These are phyloP conservation scores for Isaurus tuberculatus DNA, from an alignment of 92 coral and sea anemone species.

Conservation along the genomic window DNA sequence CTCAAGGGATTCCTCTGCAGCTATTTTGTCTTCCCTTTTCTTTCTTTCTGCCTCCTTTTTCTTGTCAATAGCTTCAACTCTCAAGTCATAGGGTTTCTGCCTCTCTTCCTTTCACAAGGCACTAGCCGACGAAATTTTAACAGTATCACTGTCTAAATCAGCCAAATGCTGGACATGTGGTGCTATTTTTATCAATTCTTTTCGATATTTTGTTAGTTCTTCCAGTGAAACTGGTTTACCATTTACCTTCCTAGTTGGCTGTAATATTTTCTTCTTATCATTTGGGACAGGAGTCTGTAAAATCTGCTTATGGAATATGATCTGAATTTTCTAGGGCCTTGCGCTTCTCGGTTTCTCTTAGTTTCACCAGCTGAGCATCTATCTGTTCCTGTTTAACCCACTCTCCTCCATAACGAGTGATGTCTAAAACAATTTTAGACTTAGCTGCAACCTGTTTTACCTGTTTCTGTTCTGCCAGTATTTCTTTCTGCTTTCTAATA, in stretches of 20 bases:
- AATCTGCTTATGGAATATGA: slow-evolving; percentile 12
- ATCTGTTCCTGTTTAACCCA: neutral
- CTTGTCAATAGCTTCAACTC: neutral
- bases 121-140: slow-evolving; percentile 16
- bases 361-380: neutral
- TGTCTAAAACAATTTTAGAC: slow-evolving; percentile 12
- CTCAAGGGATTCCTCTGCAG: no score
- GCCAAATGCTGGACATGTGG: slow-evolving; percentile 32
- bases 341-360: neutral
- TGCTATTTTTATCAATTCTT: slow-evolving; percentile 8
- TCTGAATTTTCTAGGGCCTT: neutral
- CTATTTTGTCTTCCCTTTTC: neutral
- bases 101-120: slow-evolving; percentile 15
- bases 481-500: neutral
- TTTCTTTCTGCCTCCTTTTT: neutral
- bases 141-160: slow-evolving; percentile 2
- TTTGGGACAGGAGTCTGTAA: slow-evolving; percentile 22
- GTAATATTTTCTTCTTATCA: neutral
- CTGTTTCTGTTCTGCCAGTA: slow-evolving; percentile 13
- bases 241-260: slow-evolving; percentile 8
- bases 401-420: slow-evolving; percentile 18
- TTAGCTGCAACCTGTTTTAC: neutral
- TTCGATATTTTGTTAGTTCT: slow-evolving; percentile 1
- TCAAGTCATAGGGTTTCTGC: neutral
- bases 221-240: neutral